These are phyloP conservation scores for Montipora sp. DNA, from an alignment of 64 coral and sea anemone genomes.

Conservation along the genomic window DNA sequence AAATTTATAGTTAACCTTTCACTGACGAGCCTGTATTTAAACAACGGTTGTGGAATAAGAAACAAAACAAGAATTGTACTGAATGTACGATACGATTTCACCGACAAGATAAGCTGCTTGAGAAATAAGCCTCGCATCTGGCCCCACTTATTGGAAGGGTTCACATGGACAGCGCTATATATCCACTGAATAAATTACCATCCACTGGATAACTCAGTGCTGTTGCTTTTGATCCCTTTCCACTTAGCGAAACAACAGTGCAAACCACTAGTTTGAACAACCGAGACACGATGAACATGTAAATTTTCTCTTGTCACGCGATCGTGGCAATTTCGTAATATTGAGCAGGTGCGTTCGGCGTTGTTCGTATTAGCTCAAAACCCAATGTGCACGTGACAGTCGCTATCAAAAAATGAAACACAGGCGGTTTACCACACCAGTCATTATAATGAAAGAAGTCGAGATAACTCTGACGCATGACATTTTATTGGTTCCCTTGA, in stretches of 20 bases:
- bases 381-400: slow-evolving; percentile 2
- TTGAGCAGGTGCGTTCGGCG: neutral
- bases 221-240: too few relatives aligned
- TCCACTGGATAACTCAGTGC: neutral
- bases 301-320: slow-evolving; percentile 15
- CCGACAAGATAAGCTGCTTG: too few relatives aligned
- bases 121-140: too few relatives aligned
- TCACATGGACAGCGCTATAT: too few relatives aligned
- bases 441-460: slow-evolving; percentile 10
- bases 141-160: too few relatives aligned
- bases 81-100: too few relatives aligned
- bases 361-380: neutral
- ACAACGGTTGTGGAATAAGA: too few relatives aligned
- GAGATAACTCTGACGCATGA: neutral
- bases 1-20: too few relatives aligned
- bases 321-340: neutral
- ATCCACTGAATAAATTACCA: too few relatives aligned
- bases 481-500: slow-evolving; percentile 5
- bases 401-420: neutral
- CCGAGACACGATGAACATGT: neutral
- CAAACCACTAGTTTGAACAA: neutral
- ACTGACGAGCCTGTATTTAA: too few relatives aligned
- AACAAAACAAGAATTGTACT: too few relatives aligned
- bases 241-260: too few relatives aligned
- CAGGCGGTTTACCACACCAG: slow-evolving; percentile 11